Base-by-base conservation (phyloP, 1,140 invertebrate genomes). In the Drosophila pseudoobscura region DNA sequence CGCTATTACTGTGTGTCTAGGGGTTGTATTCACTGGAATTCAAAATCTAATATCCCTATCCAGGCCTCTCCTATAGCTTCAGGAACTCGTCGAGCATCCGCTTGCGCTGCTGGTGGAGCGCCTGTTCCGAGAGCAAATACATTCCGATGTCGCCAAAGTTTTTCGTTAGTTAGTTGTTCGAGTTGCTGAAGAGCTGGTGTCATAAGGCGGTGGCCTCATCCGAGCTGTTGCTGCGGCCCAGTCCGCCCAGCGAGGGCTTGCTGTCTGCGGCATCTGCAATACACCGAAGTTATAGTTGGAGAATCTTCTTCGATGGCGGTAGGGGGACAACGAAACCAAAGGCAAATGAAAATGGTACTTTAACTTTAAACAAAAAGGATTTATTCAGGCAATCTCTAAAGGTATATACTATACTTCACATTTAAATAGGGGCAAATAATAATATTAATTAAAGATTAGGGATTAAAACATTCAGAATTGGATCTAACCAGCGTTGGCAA, bases 141-240 rank as follows among this genome's bases (percentile, higher is more conserved):
- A 90, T 90, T 51, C 89, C 89, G 46, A 89, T 80, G 47, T 90
- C 89, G 58, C 83, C 80, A 51, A 88, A 84, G 71, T 88, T 88
- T 91, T 91, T 90, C 83, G 90, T 78, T 83, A 90, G 90, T 91
- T 91, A 91, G 79, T 91, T 91, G 58, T 89, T 91, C 22, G 80
- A 68, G 58, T 73, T 82, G 26, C 72, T 90, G 57, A 91, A 91
- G 26, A 91, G 82, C 51, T 91, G 90, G 62, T 91, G 90, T 91
- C 90, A 91, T 91, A 91, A 91, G 44, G 84, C 80, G 49, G 89
- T 84, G 41, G 89, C 84, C 71, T 90, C 88, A 72, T 90, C 88
- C 6, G 70, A 71, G 39, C 74, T 83, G 44, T 54, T 90, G 60
- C 75, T 87, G 49, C 85, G 79, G 17, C 71, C 78, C 35, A 83